Evolutionary conservation across 2,888 invertebrate species (phyloP), one percentile per base, ranked within the genome.

Genomic region (Malachius bipustulatus): DNA sequence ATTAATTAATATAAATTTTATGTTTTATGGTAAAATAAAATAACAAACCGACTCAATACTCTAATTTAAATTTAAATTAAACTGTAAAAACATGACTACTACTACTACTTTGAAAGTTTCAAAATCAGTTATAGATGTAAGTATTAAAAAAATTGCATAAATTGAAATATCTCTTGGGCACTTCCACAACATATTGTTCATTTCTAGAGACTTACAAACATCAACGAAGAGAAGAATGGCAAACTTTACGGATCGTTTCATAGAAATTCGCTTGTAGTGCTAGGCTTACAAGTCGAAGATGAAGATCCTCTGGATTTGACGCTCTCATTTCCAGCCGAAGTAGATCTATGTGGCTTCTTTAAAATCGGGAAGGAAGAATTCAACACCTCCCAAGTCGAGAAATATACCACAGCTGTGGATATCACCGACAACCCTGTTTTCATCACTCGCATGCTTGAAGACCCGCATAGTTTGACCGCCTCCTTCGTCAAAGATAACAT

Each of bases 391-490:
- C 70, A 73, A 50, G 64, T 76, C 14, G 74, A 71, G 53, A 74
- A 75, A 56, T 69, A 71, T 47, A 43, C 59, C 30, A 45, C 71
- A 70, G 75, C 80, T 60, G 76, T 84, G 37, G 79, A 82, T 55
- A 78, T 83, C 49, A 83, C 83, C 33, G 83, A 84, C 52, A 83
- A 82, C 62, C 83, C 83, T 2, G 65, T 83, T 37, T 66, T 82
- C 34, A 62, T 84, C 27, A 66, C 67, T 37, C 67, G 70, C 47
- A 65, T 65, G 12, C 59, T 71, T 41, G 35, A 35, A 12, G 67
- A 71, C 10, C 70, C 69, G 44, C 62, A 69, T n/a, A 60, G 64
- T 12, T 69, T 71, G 9, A 60, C 82, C 47, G 69, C 72, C 51
- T 71, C 80, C 8, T 75, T 75, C 44, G 71, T 78, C 26, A 81